phyloP scores from a whole-genome alignment of 2,113 vertebrate species.

The Gymnocephalus cernua region DNA sequence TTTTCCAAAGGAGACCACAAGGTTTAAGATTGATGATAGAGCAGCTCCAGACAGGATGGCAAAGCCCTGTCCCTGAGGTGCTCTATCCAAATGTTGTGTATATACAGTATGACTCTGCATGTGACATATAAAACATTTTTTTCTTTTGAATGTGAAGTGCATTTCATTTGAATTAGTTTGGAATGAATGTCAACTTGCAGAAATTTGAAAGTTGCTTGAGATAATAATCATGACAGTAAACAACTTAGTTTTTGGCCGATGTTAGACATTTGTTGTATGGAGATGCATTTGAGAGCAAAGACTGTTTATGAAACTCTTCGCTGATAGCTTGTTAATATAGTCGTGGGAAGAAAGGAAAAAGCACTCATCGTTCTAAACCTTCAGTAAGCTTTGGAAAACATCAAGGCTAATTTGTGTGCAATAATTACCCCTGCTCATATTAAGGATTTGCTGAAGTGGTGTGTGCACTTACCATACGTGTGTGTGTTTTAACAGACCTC shows the following conservation, averaged over 20 bases:
- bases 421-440: constrained; percentile 4
- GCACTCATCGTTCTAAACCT: background rate
- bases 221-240: background rate
- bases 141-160: background rate
- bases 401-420: background rate
- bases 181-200: background rate
- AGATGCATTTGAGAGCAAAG: background rate
- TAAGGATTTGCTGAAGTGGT: background rate
- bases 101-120: constrained; percentile 13
- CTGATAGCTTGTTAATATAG: constrained; percentile 14
- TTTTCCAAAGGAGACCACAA: constrained; percentile 9
- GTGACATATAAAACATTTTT: background rate
- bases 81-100: constrained; percentile 7
- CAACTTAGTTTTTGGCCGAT: background rate
- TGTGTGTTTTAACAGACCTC: constrained; percentile 54
- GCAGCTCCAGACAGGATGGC: background rate
- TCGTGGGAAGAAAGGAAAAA: background rate
- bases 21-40: constrained; percentile 14
- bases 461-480: background rate
- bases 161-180: background rate
- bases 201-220: background rate
- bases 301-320: background rate
- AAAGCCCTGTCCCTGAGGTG: constrained; percentile 3
- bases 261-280: background rate
- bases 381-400: background rate